Base-by-base conservation (phyloP, 1,140 invertebrate genomes). In the Chymomyza costata region DNA sequence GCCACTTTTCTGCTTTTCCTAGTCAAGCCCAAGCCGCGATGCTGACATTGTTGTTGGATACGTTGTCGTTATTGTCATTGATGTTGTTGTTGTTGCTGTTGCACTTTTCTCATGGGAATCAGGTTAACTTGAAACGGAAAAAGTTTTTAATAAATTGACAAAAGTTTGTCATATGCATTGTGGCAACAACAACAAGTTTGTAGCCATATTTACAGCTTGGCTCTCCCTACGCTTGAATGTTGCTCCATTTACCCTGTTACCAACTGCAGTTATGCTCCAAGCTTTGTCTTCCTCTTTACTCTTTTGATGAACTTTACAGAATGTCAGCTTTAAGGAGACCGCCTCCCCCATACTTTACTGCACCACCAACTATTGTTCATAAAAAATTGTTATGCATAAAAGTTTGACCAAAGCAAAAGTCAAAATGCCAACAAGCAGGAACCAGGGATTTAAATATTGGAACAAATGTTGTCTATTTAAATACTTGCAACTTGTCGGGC, bases 161-260 rank as follows among this genome's bases (percentile, higher is more conserved):
- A 78, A 78, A 78, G 73, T 78, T 78, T 78, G 73, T 78, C 73
- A 78, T 78, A 78, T 80, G 73, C 73, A 78, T 78, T 78, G 71
- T 78, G 52, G 66, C 21, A 51, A 60, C 51, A 60, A n/a, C 35
- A 60, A 60, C 49, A 56, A 18, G 53, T 44, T 38, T 52, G 32
- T 30, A 7, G 21, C 50, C 40, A 25, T 21, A 43, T 19, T 30
- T 13, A 13, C 11, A 18, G 32, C 6, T 1, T 11, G 28, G 1
- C 16, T 13, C 30, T 37, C 34, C 13, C 19, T 28, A 2, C 34
- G 46, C 40, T 31, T 32, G 25, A 16, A 32, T n/a, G 54, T 50
- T 65, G 60, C 59, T 31, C 67, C 52, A 73, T 73, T 73, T 73
- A 73, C 40, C n/a, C 45, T 52, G 41, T n/a, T n/a, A n/a, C n/a